A percentile compares a stretch with the other conserved stretches of the same genome.
Conservation (phyloP, 2,113 vertebrate species). For the Elephas maximus region DNA sequence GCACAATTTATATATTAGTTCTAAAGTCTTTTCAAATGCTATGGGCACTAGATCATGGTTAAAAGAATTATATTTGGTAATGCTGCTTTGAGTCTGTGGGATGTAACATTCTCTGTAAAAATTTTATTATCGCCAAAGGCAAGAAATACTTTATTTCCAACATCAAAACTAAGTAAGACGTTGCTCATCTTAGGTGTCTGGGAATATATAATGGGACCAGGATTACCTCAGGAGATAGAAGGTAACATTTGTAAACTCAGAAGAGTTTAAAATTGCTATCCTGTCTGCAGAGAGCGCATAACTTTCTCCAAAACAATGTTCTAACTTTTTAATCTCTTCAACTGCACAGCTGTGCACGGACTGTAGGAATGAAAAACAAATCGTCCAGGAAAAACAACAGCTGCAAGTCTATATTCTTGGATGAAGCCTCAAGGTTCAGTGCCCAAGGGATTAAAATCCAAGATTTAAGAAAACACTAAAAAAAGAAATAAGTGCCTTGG, state of each 20-base stretch:
- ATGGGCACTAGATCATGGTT: slow-evolving; percentile 54
- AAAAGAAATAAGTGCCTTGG: not conserved
- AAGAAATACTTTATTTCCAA: slow-evolving; percentile 80
- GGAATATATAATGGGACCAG: slow-evolving; percentile 66
- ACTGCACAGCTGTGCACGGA: slow-evolving; percentile 19
- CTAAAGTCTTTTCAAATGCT: slow-evolving; percentile 58
- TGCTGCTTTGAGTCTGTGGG: slow-evolving; percentile 58
- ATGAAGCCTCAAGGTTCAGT: slow-evolving; percentile 31
- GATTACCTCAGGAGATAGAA: slow-evolving; percentile 78
- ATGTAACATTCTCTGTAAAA: slow-evolving; percentile 71
- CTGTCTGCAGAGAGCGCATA: slow-evolving; percentile 41
- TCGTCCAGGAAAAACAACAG: slow-evolving; percentile 50
- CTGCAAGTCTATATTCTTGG: slow-evolving; percentile 43
- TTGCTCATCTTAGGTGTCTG: slow-evolving; percentile 66
- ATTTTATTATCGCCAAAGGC: slow-evolving; percentile 81
- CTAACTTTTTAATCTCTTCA: slow-evolving; percentile 67
- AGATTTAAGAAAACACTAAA: slow-evolving; percentile 33
- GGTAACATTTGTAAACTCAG: slow-evolving; percentile 66
- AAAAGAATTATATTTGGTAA: slow-evolving; percentile 72
- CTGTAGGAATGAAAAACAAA: slow-evolving; percentile 46
- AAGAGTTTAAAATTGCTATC: slow-evolving; percentile 69
- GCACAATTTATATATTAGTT: slow-evolving; percentile 67
- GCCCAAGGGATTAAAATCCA: slow-evolving; percentile 48
- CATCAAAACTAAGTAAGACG: slow-evolving; percentile 78
- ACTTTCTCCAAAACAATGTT: slow-evolving; percentile 67